These are phyloP conservation scores for Gallinago paraguaiae DNA, from an alignment of 2,113 vertebrate species.

Conservation along the genomic window DNA sequence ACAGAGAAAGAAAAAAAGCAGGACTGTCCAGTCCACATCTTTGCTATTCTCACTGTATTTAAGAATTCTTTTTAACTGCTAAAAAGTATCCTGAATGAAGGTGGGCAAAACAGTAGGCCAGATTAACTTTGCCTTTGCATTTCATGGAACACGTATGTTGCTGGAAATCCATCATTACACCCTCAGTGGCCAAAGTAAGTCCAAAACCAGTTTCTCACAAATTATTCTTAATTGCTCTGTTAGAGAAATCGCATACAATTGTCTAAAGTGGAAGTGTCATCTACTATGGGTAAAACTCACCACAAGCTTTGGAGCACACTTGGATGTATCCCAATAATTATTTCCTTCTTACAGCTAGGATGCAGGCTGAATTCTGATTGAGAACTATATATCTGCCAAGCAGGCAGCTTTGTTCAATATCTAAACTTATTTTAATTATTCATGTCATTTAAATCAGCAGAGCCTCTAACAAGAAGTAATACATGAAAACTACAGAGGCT, in stretches of 20 bases:
- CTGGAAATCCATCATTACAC: neutral
- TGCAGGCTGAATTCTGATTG: neutral
- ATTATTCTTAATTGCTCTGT: neutral
- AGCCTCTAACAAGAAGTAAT: neutral
- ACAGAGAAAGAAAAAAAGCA: neutral
- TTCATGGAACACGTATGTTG: neutral
- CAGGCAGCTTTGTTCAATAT: neutral
- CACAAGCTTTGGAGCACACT: neutral
- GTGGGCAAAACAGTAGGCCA: neutral
- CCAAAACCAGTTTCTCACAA: neutral
- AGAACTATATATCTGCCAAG: neutral
- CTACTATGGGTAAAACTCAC: neutral
- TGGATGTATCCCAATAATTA: neutral
- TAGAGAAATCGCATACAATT: neutral
- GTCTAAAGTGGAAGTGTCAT: neutral
- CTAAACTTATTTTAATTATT: conserved; percentile 29
- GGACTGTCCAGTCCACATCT: neutral
- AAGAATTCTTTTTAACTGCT: neutral
- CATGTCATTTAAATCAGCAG: neutral
- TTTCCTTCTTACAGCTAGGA: neutral
- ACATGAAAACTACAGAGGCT: neutral
- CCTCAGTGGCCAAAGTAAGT: neutral
- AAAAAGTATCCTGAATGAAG: neutral
- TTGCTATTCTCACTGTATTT: neutral
- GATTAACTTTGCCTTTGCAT: neutral